Evolutionary conservation across 2,888 invertebrate species (phyloP), one percentile per base, ranked within the genome.

Genomic region (Uloborus plumipes): DNA sequence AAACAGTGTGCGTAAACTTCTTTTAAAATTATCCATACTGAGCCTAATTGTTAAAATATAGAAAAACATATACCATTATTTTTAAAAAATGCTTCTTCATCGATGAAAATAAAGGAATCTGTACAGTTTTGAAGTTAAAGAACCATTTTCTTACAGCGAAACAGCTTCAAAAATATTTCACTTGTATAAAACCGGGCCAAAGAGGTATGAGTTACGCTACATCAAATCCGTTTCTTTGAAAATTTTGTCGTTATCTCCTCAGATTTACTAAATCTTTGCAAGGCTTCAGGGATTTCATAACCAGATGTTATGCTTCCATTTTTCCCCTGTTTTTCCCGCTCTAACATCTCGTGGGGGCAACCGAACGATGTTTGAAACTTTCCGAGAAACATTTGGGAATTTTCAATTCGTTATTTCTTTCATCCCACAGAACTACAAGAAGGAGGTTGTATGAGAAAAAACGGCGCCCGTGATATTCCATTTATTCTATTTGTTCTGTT

Each of bases 281-380:
- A 72, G 72, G 78, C 71, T 72, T 78, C 49, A n/a, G 78, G 72
- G 18, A 66, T 78, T 78, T 72, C 72, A 72, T 78, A 78, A 78
- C 59, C 78, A 78, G 72, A 78, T 78, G 78, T 78, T 78, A 78
- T 78, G 72, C 71, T 77, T 58, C 70, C 65, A 50, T 61, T 64
- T 70, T 77, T 71, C 39, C 71, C 67, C 67, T 50, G n/a, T 53
- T 51, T 31, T 47, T 39, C 55, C 15, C 22, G 62, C 16, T 50
- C 31, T 58, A 47, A 50, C 14, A n/a, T 51, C 64, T 15, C 20
- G 53, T 16, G 69, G 22, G 53, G 26, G 65, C 31, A 26, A 55
- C 26, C 69, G 20, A 31, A 74, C 39, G 65, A 26, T 47, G 65
- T 61, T 47, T 47, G 55, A 78, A 78, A 78, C 70, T 78, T 78